Conservation (phyloP, 2,888 invertebrate genomes). For the Epistrophella euchroma region DNA sequence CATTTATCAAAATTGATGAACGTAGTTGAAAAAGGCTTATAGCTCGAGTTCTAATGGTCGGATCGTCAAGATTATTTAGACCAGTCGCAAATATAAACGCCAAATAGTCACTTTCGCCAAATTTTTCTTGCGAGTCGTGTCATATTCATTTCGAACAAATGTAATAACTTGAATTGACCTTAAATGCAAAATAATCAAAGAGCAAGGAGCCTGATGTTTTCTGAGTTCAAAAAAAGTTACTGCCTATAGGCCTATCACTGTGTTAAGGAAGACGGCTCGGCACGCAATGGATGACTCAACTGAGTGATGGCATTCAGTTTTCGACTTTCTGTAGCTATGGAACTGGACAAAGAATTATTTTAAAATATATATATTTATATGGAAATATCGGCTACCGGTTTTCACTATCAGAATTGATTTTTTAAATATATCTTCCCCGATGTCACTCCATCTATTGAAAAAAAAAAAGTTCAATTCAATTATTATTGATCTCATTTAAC, state of each 20-base stretch:
- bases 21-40: no score
- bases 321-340: background rate
- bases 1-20: no score
- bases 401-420: conserved; percentile 5
- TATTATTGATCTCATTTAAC: conserved; percentile 16
- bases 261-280: no score
- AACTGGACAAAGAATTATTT: background rate
- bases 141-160: no score
- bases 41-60: no score
- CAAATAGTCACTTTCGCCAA: no score
- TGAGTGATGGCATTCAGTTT: background rate
- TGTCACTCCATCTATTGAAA: conserved; percentile 11
- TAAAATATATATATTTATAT: background rate
- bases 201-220: background rate
- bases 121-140: no score
- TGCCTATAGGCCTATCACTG: no score
- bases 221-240: background rate
- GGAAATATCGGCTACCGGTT: background rate
- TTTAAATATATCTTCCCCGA: conserved; percentile 4
- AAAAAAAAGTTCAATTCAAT: conserved; percentile 4
- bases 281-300: background rate
- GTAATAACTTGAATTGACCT: background rate
- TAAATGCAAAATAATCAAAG: background rate
- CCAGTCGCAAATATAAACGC: no score
- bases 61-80: no score